Evolutionary conservation across 2,113 vertebrate species (phyloP).

Genomic region (Brachyhypopomus gauderio): DNA sequence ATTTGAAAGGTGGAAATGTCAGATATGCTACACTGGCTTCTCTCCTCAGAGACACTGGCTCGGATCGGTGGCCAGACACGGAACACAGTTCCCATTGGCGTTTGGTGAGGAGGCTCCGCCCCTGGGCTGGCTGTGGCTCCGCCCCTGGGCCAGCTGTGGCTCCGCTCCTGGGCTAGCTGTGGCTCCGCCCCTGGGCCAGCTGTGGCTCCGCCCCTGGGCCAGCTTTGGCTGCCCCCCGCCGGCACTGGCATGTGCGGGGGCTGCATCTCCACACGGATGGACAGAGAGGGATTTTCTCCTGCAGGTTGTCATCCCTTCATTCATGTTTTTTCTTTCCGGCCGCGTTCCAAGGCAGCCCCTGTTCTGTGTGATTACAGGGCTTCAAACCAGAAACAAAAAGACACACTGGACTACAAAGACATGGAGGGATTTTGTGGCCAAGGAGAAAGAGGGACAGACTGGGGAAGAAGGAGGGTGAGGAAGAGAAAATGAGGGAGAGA

Average conservation of each 20-base stretch:
- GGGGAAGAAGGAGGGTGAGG: background rate
- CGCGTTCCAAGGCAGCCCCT: background rate
- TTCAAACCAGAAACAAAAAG: constrained; percentile 5
- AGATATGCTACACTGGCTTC: background rate
- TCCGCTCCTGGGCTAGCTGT: too few species aligned
- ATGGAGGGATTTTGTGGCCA: constrained; percentile 20
- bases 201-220: too few species aligned
- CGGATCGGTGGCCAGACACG: background rate
- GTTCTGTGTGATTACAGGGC: constrained; percentile 25
- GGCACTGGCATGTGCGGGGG: too few species aligned
- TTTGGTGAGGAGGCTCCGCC: too few species aligned
- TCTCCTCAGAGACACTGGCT: background rate
- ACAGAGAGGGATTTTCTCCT: constrained; percentile 22
- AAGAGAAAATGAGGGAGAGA: constrained; percentile 9
- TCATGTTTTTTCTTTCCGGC: constrained; percentile 41
- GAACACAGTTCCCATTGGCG: background rate
- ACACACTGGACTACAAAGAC: background rate
- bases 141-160: too few species aligned
- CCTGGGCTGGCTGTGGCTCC: too few species aligned
- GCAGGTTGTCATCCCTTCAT: constrained; percentile 20
- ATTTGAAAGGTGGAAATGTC: background rate
- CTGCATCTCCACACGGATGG: background rate
- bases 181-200: too few species aligned
- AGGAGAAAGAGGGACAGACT: background rate
- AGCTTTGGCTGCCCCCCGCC: too few species aligned